Evolutionary conservation across 2,113 vertebrate genomes (phyloP).

Genomic region (Scortum barcoo): DNA sequence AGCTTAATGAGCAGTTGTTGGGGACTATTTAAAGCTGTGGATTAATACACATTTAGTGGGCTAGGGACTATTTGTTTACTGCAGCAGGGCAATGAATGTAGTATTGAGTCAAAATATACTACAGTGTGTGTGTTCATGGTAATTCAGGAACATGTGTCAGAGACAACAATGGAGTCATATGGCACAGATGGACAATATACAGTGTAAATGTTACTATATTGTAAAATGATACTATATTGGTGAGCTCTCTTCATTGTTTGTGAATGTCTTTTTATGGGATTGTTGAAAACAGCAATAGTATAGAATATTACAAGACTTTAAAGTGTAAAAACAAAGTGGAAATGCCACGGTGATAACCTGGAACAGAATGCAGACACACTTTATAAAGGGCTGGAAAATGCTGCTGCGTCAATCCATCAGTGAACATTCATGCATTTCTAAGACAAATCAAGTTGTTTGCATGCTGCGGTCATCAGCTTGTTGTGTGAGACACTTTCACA

Average conservation of each 20-base stretch:
- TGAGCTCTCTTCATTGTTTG: not conserved
- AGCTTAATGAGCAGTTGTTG: not conserved
- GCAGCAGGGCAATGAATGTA: not conserved
- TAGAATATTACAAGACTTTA: not conserved
- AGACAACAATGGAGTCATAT: not conserved
- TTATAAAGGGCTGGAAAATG: not conserved
- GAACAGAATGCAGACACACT: conserved; percentile 9
- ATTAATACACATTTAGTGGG: not conserved
- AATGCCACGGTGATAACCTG: not conserved
- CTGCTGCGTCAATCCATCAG: conserved; percentile 16
- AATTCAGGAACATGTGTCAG: not conserved
- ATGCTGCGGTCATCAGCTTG: not conserved
- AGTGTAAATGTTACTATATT: not conserved
- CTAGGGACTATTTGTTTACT: not conserved
- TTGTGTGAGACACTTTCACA: not conserved
- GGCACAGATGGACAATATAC: not conserved
- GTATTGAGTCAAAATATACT: too few species aligned
- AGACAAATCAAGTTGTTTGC: conserved; percentile 23
- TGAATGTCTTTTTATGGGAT: not conserved
- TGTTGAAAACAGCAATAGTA: not conserved
- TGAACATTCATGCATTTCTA: conserved; percentile 6
- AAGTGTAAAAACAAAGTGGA: conserved; percentile 10
- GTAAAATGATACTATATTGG: not conserved
- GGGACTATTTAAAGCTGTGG: not conserved
- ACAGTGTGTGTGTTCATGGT: not conserved